These are phyloP conservation scores for Bombus breviceps DNA, from an alignment of 1,140 invertebrate genomes.

Conservation along the genomic window DNA sequence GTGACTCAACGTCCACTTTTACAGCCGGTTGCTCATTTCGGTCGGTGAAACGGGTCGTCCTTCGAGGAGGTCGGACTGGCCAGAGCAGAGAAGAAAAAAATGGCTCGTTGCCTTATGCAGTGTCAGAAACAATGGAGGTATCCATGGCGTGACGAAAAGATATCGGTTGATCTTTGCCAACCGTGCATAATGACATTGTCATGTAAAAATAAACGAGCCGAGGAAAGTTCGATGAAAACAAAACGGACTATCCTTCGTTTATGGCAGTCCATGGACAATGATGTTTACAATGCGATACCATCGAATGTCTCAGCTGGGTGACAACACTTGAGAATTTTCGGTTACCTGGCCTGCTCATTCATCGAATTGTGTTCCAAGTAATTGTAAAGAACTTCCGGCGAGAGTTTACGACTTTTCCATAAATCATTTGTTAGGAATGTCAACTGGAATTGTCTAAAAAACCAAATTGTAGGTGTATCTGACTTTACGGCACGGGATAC, in stretches of 20 bases:
- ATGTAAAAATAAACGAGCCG: conserved; percentile 9
- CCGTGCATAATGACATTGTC: conserved; percentile 24
- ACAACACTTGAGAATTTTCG: background rate
- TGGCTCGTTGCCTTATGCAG: conserved; percentile 2
- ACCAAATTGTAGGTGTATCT: background rate
- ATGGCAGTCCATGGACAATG: background rate
- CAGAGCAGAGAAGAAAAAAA: background rate
- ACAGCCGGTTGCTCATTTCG: conserved; percentile 53
- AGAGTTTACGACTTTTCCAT: background rate
- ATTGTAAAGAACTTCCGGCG: background rate
- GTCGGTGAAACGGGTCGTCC: conserved; percentile 65
- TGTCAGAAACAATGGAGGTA: conserved; percentile 34
- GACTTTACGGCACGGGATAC: background rate
- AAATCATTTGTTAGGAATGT: background rate
- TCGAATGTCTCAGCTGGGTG: background rate
- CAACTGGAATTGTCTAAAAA: no score
- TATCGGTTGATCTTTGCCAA: conserved; percentile 13
- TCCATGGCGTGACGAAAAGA: conserved; percentile 9
- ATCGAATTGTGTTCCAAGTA: background rate
- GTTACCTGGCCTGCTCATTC: background rate
- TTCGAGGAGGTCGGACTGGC: conserved; percentile 57
- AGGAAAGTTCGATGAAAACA: conserved; percentile 7
- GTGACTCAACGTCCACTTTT: conserved; percentile 47
- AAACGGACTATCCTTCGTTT: background rate
- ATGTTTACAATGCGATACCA: background rate